Evolutionary conservation across 1,140 invertebrate genomes (phyloP).

Genomic region (Yoshiicerus persimilis): DNA sequence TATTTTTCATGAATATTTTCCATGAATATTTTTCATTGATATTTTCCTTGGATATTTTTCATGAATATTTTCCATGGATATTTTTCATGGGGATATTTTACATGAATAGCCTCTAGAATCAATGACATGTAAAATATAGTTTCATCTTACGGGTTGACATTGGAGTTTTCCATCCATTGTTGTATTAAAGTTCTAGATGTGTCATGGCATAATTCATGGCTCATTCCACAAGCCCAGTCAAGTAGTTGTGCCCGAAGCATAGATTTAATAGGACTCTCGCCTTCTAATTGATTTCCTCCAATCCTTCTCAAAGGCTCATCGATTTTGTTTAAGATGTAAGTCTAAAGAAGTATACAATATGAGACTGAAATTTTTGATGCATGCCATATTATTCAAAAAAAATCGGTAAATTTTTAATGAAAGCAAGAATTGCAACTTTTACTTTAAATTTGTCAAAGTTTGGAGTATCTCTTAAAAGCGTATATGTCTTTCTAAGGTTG

Average conservation of each 20-base stretch:
- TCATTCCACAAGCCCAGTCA: slow-evolving; percentile 45
- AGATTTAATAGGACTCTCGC: neutral
- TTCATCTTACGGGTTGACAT: neutral
- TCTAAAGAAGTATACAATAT: neutral
- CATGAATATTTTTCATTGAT: no score
- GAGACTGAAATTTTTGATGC: neutral
- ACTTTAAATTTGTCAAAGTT: neutral
- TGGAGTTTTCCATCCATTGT: slow-evolving; percentile 40
- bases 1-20: no score
- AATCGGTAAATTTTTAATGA: no score
- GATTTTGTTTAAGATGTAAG: neutral
- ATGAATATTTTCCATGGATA: no score
- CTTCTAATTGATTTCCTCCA: neutral
- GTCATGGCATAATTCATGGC: slow-evolving; percentile 12
- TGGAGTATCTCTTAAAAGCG: neutral
- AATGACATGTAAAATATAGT: neutral
- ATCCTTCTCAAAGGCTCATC: slow-evolving; percentile 4
- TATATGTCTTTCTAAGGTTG: neutral
- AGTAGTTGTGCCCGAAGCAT: slow-evolving; percentile 23
- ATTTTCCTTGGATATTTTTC: no score
- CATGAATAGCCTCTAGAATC: no score
- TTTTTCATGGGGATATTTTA: no score
- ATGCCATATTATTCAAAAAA: neutral
- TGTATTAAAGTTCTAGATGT: slow-evolving; percentile 29
- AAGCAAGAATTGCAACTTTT: neutral